Conservation (phyloP, 1,140 invertebrate species). For the Aricia agestis region DNA sequence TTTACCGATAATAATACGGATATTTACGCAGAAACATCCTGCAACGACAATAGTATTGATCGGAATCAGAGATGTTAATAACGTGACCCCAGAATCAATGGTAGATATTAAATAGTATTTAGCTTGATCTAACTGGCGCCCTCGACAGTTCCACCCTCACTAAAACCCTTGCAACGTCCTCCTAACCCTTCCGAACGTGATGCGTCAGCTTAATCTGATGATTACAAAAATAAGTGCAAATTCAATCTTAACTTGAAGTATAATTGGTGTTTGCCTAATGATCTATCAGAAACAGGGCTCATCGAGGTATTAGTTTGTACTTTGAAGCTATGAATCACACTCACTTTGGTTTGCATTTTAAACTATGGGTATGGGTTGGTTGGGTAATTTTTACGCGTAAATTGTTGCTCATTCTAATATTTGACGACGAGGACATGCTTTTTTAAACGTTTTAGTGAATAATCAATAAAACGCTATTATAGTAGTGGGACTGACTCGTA, state of each 20-base stretch:
- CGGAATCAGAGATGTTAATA: background rate
- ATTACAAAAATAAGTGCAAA: constrained; percentile 3
- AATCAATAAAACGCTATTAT: too few relatives aligned
- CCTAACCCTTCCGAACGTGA: background rate
- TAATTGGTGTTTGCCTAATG: constrained; percentile 1
- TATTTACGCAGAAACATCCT: background rate
- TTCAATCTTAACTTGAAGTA: background rate
- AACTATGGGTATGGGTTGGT: too few relatives aligned
- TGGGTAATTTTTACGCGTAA: too few relatives aligned
- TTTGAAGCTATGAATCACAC: background rate
- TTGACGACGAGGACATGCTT: too few relatives aligned
- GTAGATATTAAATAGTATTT: background rate
- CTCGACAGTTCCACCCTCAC: constrained; percentile 1
- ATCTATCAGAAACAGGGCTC: background rate
- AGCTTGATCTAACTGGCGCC: background rate
- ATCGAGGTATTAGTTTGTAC: background rate
- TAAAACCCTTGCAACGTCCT: background rate
- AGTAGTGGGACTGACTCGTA: too few relatives aligned
- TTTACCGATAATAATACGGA: background rate
- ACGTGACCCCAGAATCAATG: background rate
- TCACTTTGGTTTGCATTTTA: background rate
- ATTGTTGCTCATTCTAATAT: too few relatives aligned
- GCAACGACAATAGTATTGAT: background rate
- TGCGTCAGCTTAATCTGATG: background rate
- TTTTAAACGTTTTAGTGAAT: too few relatives aligned